These are phyloP conservation scores for Cataglyphis altisquamis DNA, from an alignment of 2,888 invertebrate species.

Conservation along the genomic window DNA sequence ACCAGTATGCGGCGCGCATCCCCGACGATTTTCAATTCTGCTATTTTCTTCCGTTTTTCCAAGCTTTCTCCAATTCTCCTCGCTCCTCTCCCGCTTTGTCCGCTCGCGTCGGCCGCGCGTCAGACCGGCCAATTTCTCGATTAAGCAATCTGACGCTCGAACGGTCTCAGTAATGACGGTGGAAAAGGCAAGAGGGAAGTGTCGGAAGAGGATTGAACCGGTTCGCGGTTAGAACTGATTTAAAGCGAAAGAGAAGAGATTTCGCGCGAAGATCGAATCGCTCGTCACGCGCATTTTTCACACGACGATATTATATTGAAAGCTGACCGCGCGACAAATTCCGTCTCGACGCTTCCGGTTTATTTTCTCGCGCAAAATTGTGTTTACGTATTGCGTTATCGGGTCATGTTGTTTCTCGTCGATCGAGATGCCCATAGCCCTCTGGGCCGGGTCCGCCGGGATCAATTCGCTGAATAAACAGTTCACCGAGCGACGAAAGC, in stretches of 20 bases:
- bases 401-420: conserved; percentile 32
- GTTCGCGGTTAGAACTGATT: conserved; percentile 40
- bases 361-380: conserved; percentile 44
- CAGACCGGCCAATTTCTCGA: conserved; percentile 40
- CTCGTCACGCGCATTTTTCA: not conserved
- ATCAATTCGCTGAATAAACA: conserved; percentile 50
- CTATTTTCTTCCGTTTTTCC: conserved; percentile 51
- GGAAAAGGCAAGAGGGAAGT: not conserved
- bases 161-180: conserved; percentile 37
- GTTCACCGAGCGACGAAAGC: conserved; percentile 26
- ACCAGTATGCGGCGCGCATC: not conserved
- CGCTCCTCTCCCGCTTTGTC: conserved; percentile 21
- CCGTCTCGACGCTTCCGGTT: conserved; percentile 14
- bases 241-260: conserved; percentile 9
- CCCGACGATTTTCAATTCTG: conserved; percentile 34
- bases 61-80: not conserved
- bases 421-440: conserved; percentile 47
- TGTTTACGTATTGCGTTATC: conserved; percentile 46
- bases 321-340: conserved; percentile 29
- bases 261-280: not conserved
- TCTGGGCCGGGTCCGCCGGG: conserved; percentile 15
- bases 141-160: conserved; percentile 51
- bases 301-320: conserved; percentile 19
- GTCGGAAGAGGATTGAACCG: conserved; percentile 21
- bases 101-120: conserved; percentile 30